Base-by-base conservation (phyloP, 2,113 vertebrate genomes). In the Laticauda laticaudata region DNA sequence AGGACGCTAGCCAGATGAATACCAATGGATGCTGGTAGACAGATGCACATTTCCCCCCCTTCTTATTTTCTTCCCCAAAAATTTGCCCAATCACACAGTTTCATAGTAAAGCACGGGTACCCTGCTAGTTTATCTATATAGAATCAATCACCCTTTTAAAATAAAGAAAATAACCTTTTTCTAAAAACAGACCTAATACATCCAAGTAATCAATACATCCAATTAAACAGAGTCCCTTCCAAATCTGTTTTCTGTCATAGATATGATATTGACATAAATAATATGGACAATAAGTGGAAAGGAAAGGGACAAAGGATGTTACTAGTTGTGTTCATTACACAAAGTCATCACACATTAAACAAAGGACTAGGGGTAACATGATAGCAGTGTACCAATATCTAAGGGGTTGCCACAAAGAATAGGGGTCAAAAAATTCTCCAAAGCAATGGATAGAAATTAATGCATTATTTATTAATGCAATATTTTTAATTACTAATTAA, bases 151-250 rank as follows among this genome's bases (percentile, higher is more conserved):
- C 26, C 43, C 56, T 23, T 59, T 59, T 23, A 59, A 57, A 56
- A 34, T 34, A 56, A 21, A 39, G 3, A 20, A 86, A 48, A 26
- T 26, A 86, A 45, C 81, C 12, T 29, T 21, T 43, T 90, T 87
- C 93, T 92, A 93, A 92, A 55, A 95, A 96, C 94, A 96, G 90
- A 96, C 94, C 94, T 97, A 96, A 81, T 69, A 15, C 29, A n/a
- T 69, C 61, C 61, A 69, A n/a, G 12, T n/a, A 69, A 69, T 64
- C 26, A 64, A 29, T 29, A 29, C 59, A 29, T n/a, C 11, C 4
- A 64, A 12, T 29, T 64, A 64, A 29, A 64, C 26, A 64, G 3
- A 69, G 12, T n/a, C 61, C 29, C 4, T 69, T 69, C 11, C 12
- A 69, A 64, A 64, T 64, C 10, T 64, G 61, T 64, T n/a, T n/a